These are phyloP conservation scores for Dasypolia templi DNA, from an alignment of 2,888 invertebrate genomes.

Conservation along the genomic window DNA sequence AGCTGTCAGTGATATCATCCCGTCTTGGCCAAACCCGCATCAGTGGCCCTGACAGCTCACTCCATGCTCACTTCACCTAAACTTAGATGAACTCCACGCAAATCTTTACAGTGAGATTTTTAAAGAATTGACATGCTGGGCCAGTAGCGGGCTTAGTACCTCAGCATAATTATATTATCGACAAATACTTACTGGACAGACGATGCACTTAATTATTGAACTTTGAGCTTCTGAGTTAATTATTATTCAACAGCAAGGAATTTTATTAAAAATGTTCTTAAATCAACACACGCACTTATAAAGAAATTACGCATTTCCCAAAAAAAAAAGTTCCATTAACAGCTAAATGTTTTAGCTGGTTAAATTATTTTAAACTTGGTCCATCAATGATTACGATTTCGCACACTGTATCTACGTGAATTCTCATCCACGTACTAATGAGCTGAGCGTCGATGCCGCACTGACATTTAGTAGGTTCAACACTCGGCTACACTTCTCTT, in stretches of 20 bases:
- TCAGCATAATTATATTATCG: background rate
- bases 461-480: conserved; percentile 26
- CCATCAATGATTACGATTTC: background rate
- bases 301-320: background rate
- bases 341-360: background rate
- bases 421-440: conserved; percentile 17
- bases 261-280: background rate
- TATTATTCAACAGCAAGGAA: background rate
- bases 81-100: no score
- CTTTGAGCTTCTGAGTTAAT: background rate
- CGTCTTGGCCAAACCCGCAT: no score
- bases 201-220: background rate
- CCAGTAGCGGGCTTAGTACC: background rate
- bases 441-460: conserved; percentile 22
- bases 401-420: background rate
- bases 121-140: no score
- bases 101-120: no score
- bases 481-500: conserved; percentile 3
- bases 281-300: background rate
- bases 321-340: background rate
- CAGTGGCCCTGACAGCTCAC: no score
- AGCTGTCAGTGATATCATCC: no score
- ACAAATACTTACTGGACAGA: conserved; percentile 17
- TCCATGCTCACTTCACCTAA: no score
- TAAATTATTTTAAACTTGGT: conserved; percentile 12